Evolutionary conservation across 2,113 vertebrate genomes (phyloP).

Genomic region (Uria lomvia): DNA sequence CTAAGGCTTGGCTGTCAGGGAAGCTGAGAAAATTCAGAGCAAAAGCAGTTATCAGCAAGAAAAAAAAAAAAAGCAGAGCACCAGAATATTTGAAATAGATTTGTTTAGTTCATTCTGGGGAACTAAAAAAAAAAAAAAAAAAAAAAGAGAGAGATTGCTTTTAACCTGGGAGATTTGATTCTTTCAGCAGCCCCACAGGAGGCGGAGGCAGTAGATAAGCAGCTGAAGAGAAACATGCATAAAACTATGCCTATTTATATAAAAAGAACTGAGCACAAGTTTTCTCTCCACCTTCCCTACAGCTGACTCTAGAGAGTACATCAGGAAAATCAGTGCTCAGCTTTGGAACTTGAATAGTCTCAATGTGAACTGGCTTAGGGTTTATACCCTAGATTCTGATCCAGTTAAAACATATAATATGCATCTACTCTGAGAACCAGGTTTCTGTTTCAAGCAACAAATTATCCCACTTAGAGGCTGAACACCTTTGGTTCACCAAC

Average conservation of each 20-base stretch:
- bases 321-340: not conserved
- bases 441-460: not conserved
- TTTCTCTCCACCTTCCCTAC: not conserved
- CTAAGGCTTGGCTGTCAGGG: not conserved
- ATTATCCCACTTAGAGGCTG: not conserved
- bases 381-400: not conserved
- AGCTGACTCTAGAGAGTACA: not conserved
- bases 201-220: not conserved
- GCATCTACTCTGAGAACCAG: not conserved
- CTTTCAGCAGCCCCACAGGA: not conserved
- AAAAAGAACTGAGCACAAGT: not conserved
- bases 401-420: not conserved
- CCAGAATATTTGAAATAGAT: not conserved
- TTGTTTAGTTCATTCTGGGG: not conserved
- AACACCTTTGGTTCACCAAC: not conserved
- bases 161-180: not conserved
- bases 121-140: not conserved
- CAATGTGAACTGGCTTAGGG: not conserved
- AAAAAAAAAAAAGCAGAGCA: not conserved
- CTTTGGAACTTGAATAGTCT: not conserved
- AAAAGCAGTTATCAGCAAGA: not conserved
- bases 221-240: not conserved
- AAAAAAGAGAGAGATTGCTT: not conserved
- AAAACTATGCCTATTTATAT: not conserved
- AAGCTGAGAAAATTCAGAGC: not conserved